phyloP scores from a whole-genome alignment of 2,888 invertebrate species.

The Melangyna quadrimaculata region DNA sequence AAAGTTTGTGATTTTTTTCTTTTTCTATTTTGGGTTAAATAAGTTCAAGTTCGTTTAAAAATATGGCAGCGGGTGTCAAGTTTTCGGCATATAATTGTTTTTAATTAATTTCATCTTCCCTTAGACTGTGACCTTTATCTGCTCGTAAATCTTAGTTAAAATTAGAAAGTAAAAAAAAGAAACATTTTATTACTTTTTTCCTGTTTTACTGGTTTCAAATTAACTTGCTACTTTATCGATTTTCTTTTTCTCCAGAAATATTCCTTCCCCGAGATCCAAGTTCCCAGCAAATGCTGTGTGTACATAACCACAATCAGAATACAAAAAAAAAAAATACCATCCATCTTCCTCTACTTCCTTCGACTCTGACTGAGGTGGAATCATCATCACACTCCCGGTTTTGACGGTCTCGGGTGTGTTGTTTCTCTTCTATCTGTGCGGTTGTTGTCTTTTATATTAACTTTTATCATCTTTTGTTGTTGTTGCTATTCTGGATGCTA shows the following conservation, averaged over 20 bases:
- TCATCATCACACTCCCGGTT: neutral
- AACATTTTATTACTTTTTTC: neutral
- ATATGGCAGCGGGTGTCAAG: constrained; percentile 18
- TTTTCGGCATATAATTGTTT: neutral
- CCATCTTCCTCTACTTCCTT: constrained; percentile 30
- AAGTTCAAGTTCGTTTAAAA: constrained; percentile 67
- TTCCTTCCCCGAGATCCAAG: constrained; percentile 36
- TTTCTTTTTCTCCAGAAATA: constrained; percentile 45
- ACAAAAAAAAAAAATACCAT: neutral
- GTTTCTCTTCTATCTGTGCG: constrained; percentile 40
- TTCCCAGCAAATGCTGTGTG: constrained; percentile 8
- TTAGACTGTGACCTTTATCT: neutral
- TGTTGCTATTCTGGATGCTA: constrained; percentile 15
- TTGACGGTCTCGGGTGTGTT: constrained; percentile 36
- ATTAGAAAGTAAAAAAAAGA: neutral
- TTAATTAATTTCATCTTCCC: constrained; percentile 5
- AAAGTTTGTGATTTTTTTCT: neutral
- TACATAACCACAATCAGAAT: constrained; percentile 50
- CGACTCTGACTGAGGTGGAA: constrained; percentile 6
- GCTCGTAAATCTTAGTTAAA: constrained; percentile 16
- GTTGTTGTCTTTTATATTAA: constrained; percentile 27
- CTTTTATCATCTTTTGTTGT: constrained; percentile 6
- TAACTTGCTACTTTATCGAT: constrained; percentile 58
- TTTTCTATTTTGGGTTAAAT: neutral
- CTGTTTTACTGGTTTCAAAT: constrained; percentile 1